Evolutionary conservation across 92 coral and sea anemone species (phyloP).

Genomic region (Zoanthus solanderi): DNA sequence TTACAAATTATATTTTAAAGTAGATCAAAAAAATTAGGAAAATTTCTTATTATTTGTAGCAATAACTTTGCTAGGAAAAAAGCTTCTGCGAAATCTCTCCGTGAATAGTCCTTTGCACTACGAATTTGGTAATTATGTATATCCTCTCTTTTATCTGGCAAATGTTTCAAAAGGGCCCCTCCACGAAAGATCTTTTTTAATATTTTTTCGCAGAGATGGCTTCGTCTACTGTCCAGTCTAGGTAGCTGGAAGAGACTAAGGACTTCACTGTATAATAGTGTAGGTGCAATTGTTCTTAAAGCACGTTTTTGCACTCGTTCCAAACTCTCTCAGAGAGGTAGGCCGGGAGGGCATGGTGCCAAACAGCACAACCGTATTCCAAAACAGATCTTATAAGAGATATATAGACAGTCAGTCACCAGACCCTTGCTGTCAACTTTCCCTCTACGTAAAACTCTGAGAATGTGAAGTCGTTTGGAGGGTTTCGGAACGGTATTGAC

Average conservation of each 20-base stretch:
- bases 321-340: not conserved
- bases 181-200: not conserved
- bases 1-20: no score
- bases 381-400: not conserved
- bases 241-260: not conserved
- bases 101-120: not conserved
- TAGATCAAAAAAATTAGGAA: no score
- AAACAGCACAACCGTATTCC: not conserved
- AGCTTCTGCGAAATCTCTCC: not conserved
- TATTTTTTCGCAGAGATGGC: not conserved
- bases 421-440: conserved; percentile 21
- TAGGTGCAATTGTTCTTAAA: not conserved
- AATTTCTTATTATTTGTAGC: no score
- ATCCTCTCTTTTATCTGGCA: no score
- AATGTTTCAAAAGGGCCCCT: no score
- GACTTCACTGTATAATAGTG: not conserved
- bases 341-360: conserved; percentile 1
- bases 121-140: not conserved
- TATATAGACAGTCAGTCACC: conserved; percentile 15
- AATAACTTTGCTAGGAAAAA: not conserved
- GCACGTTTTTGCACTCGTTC: not conserved
- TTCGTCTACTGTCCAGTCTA: not conserved
- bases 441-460: conserved; percentile 42
- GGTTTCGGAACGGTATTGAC: conserved; percentile 14
- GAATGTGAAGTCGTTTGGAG: conserved; percentile 44